Base-by-base conservation (phyloP, 2,797 vertebrate genomes). In the Champsocephalus gunnari region DNA sequence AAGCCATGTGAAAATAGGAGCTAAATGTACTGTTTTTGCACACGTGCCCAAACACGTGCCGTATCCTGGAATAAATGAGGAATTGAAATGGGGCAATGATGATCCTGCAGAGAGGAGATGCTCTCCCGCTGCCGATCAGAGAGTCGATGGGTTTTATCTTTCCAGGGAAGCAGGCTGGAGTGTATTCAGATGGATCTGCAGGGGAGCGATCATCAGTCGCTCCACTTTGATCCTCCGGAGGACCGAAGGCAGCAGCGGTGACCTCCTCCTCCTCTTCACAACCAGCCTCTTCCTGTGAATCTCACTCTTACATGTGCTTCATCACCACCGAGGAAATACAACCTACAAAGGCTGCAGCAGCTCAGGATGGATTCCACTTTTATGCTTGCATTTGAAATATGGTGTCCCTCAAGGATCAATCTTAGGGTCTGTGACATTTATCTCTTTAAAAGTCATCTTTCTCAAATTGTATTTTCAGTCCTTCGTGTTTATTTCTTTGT, bases 101-200 rank as follows among this genome's bases (percentile, higher is more conserved):
- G 49, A 50, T 50, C n/a, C 34, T 38, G 34, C 34, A 38, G 34
- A 38, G 34, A 38, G 34, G 34, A 9, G 34, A 9, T 9, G 13
- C 21, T 14, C 3, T 28, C 45, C 44, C 4, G 0, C 44, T 32
- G 48, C 34, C 3, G 21, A 0, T 12, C 53, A 43, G 56, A 5
- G 14, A 64, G 9, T 49, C 16, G 8, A 19, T 59, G 55, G n/a
- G 62, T 71, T 49, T 11, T 13, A 9, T 43, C 50, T 75, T 47
- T 55, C 53, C 5, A 0, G 65, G 66, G 58, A 64, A 2, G 16
- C 21, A 19, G 58, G 9, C 49, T 4, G 49, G 58, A 43, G 28
- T 55, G n/a, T 38, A 10, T 48, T 45, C 59, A 65, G 45, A 76
- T 71, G 34, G 60, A 77, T 76, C 71, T 56, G 72, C 47, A n/a